Conservation (phyloP, 2,113 vertebrate species). For the Oncorhynchus mykiss region DNA sequence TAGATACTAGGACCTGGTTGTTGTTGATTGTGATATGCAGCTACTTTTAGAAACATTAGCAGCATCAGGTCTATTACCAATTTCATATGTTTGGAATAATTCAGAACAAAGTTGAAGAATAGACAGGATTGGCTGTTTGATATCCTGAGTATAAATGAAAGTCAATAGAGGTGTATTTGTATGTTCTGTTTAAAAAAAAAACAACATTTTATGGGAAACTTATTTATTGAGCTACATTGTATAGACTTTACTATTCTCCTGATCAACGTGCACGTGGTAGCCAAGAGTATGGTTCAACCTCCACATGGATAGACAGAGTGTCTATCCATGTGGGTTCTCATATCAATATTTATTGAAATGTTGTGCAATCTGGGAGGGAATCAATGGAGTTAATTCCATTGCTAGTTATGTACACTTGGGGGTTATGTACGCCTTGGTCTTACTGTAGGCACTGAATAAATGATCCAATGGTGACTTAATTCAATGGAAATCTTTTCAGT, state of each 20-base stretch:
- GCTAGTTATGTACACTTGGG: neutral
- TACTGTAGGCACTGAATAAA: slow-evolving; percentile 3
- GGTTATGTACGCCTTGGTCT: neutral
- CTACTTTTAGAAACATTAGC: neutral
- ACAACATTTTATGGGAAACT: neutral
- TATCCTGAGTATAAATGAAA: neutral
- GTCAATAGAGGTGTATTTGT: neutral
- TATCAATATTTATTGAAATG: slow-evolving; percentile 22
- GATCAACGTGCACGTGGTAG: neutral
- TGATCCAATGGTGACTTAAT: neutral
- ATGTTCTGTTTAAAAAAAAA: neutral
- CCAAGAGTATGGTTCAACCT: neutral
- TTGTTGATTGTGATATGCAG: neutral
- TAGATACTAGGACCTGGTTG: neutral
- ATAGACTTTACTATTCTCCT: neutral
- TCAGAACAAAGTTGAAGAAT: neutral
- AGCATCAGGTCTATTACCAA: neutral
- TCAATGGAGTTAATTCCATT: slow-evolving; percentile 4
- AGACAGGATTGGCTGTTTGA: neutral
- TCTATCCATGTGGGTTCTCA: slow-evolving; percentile 10
- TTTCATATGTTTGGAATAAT: neutral
- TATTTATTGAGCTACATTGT: neutral
- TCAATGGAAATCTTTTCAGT: slow-evolving; percentile 5
- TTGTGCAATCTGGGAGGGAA: slow-evolving; percentile 18
- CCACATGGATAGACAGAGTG: neutral